Percentiles rank a stretch among this genome's conserved stretches.
Evolutionary conservation across 37 sponge, comb jelly and placozoan genomes (phyloP).

Genomic region (Mnemiopsis leidyi): DNA sequence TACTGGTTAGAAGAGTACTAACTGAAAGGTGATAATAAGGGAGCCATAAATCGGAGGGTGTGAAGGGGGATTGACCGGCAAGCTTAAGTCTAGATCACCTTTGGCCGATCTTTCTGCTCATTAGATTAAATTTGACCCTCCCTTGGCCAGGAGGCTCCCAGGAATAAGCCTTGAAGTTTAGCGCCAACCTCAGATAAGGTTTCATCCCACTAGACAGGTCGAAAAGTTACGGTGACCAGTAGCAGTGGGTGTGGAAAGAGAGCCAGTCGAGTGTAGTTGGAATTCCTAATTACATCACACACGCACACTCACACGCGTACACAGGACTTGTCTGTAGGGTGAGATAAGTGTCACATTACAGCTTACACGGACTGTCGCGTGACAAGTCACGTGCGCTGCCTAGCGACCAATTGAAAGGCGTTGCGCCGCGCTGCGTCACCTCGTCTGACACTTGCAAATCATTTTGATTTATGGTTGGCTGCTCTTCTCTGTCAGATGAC

Average conservation of each 20-base stretch:
- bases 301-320: slow-evolving; percentile 4
- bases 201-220: neutral
- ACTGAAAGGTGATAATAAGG: too few relatives aligned
- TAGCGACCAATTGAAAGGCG: neutral
- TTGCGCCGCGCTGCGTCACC: neutral
- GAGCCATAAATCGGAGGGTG: too few relatives aligned
- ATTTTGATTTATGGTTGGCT: neutral
- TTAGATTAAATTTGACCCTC: neutral
- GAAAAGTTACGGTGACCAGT: neutral
- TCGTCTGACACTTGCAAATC: neutral
- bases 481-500: neutral
- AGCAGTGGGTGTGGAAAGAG: neutral
- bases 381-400: neutral
- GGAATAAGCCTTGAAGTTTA: too few relatives aligned
- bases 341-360: slow-evolving; percentile 49
- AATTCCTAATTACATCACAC: neutral
- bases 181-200: neutral
- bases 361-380: neutral
- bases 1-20: too few relatives aligned
- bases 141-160: too few relatives aligned
- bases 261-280: neutral
- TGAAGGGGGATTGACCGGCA: too few relatives aligned
- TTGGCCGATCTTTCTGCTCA: neutral
- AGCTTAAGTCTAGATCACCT: neutral
- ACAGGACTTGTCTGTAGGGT: neutral